These are phyloP conservation scores for Acronicta aceris DNA, from an alignment of 2,888 invertebrate species.

Conservation along the genomic window DNA sequence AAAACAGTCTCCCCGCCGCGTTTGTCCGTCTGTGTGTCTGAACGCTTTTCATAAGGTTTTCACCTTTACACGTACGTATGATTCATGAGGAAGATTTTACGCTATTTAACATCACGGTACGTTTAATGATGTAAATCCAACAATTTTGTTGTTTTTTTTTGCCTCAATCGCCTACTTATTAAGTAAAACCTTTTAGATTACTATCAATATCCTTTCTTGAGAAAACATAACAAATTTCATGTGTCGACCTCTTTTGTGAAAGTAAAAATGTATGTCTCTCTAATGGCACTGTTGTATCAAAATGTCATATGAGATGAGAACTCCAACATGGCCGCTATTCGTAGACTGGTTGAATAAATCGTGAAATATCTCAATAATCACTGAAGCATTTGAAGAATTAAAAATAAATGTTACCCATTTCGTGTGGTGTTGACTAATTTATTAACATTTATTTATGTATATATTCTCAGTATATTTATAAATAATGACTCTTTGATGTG, in stretches of 20 bases:
- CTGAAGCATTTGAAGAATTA: slow-evolving; percentile 23
- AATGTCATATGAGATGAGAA: not conserved
- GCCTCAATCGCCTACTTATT: too few relatives aligned
- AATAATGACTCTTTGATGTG: slow-evolving; percentile 45
- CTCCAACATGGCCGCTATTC: slow-evolving; percentile 19
- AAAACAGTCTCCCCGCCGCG: too few relatives aligned
- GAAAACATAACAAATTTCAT: not conserved
- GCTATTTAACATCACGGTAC: too few relatives aligned
- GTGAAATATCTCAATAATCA: slow-evolving; percentile 36
- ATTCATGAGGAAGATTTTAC: too few relatives aligned
- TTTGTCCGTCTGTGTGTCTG: too few relatives aligned
- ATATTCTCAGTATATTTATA: slow-evolving; percentile 42
- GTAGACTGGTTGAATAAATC: slow-evolving; percentile 27
- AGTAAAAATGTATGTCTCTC: not conserved
- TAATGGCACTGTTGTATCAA: slow-evolving; percentile 14
- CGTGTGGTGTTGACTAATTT: slow-evolving; percentile 49
- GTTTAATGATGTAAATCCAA: too few relatives aligned
- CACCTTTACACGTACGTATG: too few relatives aligned
- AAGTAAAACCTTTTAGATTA: too few relatives aligned
- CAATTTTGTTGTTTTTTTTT: too few relatives aligned
- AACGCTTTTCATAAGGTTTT: too few relatives aligned
- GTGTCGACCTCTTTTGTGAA: not conserved
- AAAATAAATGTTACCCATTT: slow-evolving; percentile 33
- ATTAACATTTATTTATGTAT: slow-evolving; percentile 46
- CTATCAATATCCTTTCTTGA: too few relatives aligned